Evolutionary conservation across 2,113 vertebrate genomes (phyloP), one percentile per base, ranked within the genome.

Genomic region (Corythoichthys haematopterus): DNA sequence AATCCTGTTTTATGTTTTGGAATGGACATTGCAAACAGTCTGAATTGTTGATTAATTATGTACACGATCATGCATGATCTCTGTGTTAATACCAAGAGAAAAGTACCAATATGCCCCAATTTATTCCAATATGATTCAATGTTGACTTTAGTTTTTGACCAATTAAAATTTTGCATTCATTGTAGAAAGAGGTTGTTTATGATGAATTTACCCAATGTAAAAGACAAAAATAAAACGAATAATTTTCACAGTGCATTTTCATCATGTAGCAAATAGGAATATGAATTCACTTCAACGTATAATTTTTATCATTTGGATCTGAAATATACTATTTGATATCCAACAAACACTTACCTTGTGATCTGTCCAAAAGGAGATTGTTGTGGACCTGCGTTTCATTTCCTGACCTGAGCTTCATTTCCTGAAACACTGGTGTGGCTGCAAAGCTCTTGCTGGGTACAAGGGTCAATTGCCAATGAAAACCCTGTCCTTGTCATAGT

Each of bases 321-420:
- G 5, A 28, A 33, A 20, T 55, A 20, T 9, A 28, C n/a, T 10
- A 6, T 20, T 55, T 9, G 46, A 58, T 64, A 5, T 16, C 62
- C 2, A 47, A 20, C 75, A 12, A n/a, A 38, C 37, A 87, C 88
- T 86, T 80, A 84, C 86, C 63, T 52, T n/a, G 46, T 70, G 47
- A 36, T 28, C 1, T 20, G 12, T 70, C 40, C 67, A 0, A 20
- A 28, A 4, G 66, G 0, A 36, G 6, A 58, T 33, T 35, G 37
- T 61, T n/a, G n/a, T 6, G 28, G 58, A 75, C 6, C 6, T 43
- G 2, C 2, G 40, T 8, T 43, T 43, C 40, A 43, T 43, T 43
- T 43, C 40, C 9, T 43, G 40, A 43, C 57, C 52, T 56, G 37
- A 52, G 40, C 51, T 75, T 70, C 45, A 84, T 77, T 88, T 88